Base-by-base conservation (phyloP, 2,113 vertebrate genomes). In the Equus przewalskii region DNA sequence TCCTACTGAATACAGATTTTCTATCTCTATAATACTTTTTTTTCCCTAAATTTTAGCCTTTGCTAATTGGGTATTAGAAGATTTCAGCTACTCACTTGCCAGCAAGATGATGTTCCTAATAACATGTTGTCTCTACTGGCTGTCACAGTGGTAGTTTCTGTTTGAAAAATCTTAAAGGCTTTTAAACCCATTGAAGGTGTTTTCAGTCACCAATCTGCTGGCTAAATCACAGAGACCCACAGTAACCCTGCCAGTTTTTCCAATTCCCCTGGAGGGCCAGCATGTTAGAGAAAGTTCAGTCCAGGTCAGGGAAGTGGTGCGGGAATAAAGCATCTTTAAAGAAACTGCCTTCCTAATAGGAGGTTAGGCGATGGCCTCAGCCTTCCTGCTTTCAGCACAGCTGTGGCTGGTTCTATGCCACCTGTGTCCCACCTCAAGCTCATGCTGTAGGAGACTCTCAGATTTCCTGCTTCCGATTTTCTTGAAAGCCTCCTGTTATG, bases 151-250 rank as follows among this genome's bases (percentile, higher is more conserved):
- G 86, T 36, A 33, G 86, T 12, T 96, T 76, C 56, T 41, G 24
- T 85, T 76, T 93, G 86, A 98, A 93, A 90, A 78, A 88, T 30
- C 56, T 65, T 83, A 85, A 94, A 96, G 81, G 44, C 16, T 96
- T 97, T 97, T 86, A 91, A 87, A 93, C 65, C 85, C 95, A n/a
- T 9, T 0, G 2, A 81, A 96, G 14, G 46, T 91, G 84, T 90
- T 96, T 96, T 64, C n/a, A 75, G 89, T 83, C 46, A 96, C 82
- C 46, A 70, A 49, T 58, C 91, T 72, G 33, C 92, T 81, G 94
- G 81, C 95, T 96, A 89, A 82, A 78, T 83, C 58, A n/a, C 22
- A 1, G 86, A 93, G 96, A 96, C 92, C 89, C 75, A 67, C 60
- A 72, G 81, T 83, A 87, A 97, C 83, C 93, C 85, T 84, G 86